Evolutionary conservation across 2,797 vertebrate species (phyloP).

Genomic region (Oryzias sinensis): DNA sequence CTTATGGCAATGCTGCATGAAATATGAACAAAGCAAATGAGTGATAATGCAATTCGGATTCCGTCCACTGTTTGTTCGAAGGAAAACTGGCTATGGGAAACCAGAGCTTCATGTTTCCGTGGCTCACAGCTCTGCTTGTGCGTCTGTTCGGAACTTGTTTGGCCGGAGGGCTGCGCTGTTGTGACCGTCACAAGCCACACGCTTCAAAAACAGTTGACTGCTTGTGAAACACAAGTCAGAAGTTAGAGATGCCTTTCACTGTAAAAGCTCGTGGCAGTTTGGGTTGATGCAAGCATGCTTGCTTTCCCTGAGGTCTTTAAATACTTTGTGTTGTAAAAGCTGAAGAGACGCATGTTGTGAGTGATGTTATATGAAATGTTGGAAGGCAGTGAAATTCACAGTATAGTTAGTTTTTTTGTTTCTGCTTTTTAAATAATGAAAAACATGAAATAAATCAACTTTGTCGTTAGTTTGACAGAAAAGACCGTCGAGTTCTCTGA

Average conservation of each 20-base stretch:
- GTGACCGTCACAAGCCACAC: slow-evolving; percentile 21
- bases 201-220: slow-evolving; percentile 14
- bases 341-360: too few species aligned
- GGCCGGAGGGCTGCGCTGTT: slow-evolving; percentile 15
- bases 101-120: neutral
- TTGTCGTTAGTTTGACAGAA: slow-evolving; percentile 12
- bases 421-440: neutral
- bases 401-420: neutral
- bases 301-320: neutral
- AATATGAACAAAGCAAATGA: neutral
- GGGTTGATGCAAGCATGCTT: neutral
- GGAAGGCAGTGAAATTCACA: neutral
- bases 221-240: slow-evolving; percentile 10
- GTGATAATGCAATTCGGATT: neutral
- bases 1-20: too few species aligned
- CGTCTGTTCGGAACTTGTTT: neutral
- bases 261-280: neutral
- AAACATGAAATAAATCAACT: neutral
- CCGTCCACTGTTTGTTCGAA: too few species aligned
- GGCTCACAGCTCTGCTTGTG: neutral
- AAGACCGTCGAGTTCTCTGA: slow-evolving; percentile 27
- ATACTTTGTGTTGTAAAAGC: slow-evolving; percentile 1
- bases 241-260: slow-evolving; percentile 2
- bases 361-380: too few species aligned
- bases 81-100: too few species aligned